Conservation (phyloP, 2,113 vertebrate genomes). For the Irena cyanogastra region DNA sequence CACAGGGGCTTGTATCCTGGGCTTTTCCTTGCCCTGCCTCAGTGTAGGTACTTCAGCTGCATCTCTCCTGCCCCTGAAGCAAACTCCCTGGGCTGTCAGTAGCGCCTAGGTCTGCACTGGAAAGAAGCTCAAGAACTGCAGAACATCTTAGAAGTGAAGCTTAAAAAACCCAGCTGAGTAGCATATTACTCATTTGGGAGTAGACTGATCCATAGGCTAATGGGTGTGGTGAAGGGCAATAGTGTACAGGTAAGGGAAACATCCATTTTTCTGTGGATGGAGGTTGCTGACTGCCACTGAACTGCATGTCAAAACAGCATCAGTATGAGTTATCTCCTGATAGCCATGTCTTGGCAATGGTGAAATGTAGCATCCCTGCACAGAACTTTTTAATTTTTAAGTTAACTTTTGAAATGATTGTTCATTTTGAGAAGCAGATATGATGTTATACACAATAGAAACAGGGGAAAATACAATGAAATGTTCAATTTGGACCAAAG, state of each 20-base stretch:
- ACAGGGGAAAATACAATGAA: not conserved
- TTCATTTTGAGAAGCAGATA: not conserved
- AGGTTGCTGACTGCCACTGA: not conserved
- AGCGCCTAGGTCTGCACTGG: not conserved
- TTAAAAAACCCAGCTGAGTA: not conserved
- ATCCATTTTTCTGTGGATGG: not conserved
- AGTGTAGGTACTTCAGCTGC: not conserved
- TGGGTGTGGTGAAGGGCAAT: not conserved
- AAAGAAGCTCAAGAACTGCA: not conserved
- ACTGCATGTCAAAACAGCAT: not conserved
- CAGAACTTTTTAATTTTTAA: not conserved
- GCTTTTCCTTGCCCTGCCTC: not conserved
- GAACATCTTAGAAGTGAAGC: not conserved
- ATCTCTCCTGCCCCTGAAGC: not conserved
- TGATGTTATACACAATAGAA: not conserved
- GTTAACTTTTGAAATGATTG: not conserved
- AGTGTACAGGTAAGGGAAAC: not conserved
- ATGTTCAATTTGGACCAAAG: not conserved
- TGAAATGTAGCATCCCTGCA: not conserved
- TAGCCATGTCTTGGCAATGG: not conserved
- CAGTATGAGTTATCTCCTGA: not conserved
- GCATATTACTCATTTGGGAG: not conserved
- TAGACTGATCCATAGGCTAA: not conserved
- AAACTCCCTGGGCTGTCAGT: not conserved
- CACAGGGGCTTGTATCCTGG: not conserved